A percentile compares a stretch with the other conserved stretches of the same genome.
Conservation (phyloP, 2,113 vertebrate species). For the Mionectes macconnelli region DNA sequence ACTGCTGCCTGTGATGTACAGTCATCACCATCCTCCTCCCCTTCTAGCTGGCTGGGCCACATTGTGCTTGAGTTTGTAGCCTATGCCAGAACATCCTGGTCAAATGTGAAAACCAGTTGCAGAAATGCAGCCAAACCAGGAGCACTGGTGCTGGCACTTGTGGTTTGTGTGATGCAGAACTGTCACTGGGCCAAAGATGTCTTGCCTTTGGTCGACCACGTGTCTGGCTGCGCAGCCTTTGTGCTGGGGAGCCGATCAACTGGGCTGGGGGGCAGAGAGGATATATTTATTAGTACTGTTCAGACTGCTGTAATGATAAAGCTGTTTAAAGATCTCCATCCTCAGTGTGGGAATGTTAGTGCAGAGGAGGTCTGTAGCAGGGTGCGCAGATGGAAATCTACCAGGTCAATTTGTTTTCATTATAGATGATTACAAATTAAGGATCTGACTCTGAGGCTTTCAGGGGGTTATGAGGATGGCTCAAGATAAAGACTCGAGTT, state of each 20-base stretch:
- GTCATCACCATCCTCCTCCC: neutral
- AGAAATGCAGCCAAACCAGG: neutral
- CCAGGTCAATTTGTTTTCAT: neutral
- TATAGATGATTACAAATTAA: neutral
- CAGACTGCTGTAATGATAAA: neutral
- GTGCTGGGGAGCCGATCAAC: neutral
- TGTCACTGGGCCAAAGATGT: neutral
- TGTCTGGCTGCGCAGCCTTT: neutral
- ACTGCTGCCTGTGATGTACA: neutral
- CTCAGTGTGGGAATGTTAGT: neutral
- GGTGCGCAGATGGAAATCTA: neutral
- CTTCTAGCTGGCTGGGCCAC: neutral
- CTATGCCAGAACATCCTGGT: neutral
- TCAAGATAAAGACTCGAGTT: neutral
- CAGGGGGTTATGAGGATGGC: neutral
- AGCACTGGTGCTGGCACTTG: neutral
- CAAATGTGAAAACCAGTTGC: neutral
- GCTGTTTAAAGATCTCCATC: neutral
- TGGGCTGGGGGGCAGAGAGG: fast-evolving
- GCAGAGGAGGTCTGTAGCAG: neutral
- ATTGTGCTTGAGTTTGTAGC: neutral
- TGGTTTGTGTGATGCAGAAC: neutral
- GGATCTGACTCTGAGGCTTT: neutral
- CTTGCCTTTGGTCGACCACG: neutral
- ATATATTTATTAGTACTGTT: neutral